These are phyloP conservation scores for Hystrix brachyura DNA, from an alignment of 2,113 vertebrate genomes.

Conservation along the genomic window DNA sequence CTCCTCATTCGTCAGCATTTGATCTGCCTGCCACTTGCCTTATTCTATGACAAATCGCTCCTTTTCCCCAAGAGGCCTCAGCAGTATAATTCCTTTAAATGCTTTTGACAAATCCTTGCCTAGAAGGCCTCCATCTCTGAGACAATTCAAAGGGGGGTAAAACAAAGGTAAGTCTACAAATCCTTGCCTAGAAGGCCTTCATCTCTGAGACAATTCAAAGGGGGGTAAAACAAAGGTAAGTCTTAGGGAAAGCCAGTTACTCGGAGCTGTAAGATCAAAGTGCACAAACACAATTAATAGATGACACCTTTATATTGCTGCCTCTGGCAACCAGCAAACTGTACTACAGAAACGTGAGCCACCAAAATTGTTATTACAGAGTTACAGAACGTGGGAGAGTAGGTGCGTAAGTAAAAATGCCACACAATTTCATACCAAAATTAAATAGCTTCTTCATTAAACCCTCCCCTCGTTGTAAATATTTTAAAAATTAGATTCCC, in stretches of 20 bases:
- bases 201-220: neutral
- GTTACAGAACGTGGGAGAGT: neutral
- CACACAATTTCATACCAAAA: neutral
- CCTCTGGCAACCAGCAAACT: neutral
- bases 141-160: neutral
- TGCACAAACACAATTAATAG: neutral
- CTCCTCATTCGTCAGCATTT: neutral
- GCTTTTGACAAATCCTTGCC: neutral
- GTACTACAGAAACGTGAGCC: neutral
- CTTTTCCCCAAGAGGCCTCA: neutral
- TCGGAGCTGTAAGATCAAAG: neutral
- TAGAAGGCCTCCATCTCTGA: neutral
- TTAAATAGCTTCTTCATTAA: neutral
- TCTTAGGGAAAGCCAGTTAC: neutral
- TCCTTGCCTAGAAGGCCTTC: no score
- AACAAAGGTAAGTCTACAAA: neutral
- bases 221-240: neutral
- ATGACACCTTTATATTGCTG: neutral
- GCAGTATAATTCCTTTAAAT: neutral
- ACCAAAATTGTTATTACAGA: neutral
- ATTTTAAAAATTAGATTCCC: neutral
- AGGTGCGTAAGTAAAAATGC: neutral
- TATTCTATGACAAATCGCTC: neutral
- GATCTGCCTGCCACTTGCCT: neutral
- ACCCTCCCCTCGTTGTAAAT: neutral